Evolutionary conservation across 2,888 invertebrate species (phyloP).

Genomic region (Disparrhopalites patrizii): DNA sequence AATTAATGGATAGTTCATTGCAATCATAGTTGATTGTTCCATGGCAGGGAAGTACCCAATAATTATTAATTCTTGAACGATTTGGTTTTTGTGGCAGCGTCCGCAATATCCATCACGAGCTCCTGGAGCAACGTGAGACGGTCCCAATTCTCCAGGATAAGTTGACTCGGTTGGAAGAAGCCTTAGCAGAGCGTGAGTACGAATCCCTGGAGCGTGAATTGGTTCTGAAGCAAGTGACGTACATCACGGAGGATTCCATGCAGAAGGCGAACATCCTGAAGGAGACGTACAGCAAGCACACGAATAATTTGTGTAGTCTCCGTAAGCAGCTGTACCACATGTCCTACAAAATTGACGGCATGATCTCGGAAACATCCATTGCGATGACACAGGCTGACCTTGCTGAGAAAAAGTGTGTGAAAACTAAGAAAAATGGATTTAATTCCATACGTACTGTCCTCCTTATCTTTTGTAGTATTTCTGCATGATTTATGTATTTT

Average conservation of each 20-base stretch:
- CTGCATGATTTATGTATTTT: too few species aligned
- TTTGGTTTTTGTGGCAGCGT: slow-evolving; percentile 34
- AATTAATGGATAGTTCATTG: too few species aligned
- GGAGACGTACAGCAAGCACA: slow-evolving; percentile 37
- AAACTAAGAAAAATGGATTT: too few species aligned
- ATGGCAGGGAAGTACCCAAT: too few species aligned
- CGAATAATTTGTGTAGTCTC: slow-evolving; percentile 34
- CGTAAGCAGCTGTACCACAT: slow-evolving; percentile 34
- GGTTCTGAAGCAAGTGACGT: slow-evolving; percentile 41
- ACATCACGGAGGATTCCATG: slow-evolving; percentile 37
- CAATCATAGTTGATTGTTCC: too few species aligned
- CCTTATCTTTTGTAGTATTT: not conserved
- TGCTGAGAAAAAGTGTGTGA: slow-evolving; percentile 34
- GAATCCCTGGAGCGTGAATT: slow-evolving; percentile 39
- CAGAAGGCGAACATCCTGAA: slow-evolving; percentile 41
- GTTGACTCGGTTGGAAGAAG: slow-evolving; percentile 36
- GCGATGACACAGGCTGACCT: slow-evolving; percentile 39
- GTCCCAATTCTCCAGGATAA: slow-evolving; percentile 32
- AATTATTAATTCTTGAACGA: too few species aligned
- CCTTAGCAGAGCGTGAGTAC: slow-evolving; percentile 35
- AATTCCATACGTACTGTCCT: not conserved
- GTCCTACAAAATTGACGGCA: slow-evolving; percentile 41
- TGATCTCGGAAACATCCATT: slow-evolving; percentile 44
- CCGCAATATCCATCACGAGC: slow-evolving; percentile 40
- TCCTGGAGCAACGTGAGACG: slow-evolving; percentile 40